These are phyloP conservation scores for Parazoanthus swiftii DNA, from an alignment of 92 coral and sea anemone species.

Conservation along the genomic window DNA sequence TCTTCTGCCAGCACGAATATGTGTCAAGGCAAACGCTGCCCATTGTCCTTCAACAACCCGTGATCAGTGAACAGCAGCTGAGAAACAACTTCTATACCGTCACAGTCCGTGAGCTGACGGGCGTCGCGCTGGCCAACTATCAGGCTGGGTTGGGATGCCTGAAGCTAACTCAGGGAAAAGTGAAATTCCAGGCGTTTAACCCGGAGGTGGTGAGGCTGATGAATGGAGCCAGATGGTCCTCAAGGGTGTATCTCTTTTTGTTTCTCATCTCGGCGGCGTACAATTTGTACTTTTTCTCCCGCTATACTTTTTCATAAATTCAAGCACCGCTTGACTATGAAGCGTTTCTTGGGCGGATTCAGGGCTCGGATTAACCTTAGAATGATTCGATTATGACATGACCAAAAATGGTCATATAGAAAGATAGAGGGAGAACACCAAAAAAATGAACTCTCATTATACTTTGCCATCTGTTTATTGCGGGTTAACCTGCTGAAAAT, in stretches of 20 bases:
- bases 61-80: constrained; percentile 48
- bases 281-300: too few relatives aligned
- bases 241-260: constrained; percentile 10
- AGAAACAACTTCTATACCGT: constrained; percentile 60
- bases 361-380: too few relatives aligned
- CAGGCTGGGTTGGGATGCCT: constrained; percentile 61
- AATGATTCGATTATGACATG: too few relatives aligned
- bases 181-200: constrained; percentile 78
- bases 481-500: too few relatives aligned
- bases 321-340: too few relatives aligned
- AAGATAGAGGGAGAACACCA: too few relatives aligned
- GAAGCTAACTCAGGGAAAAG: constrained; percentile 52
- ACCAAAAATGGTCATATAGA: too few relatives aligned
- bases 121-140: constrained; percentile 65
- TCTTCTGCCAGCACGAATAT: constrained; percentile 70
- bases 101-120: constrained; percentile 63
- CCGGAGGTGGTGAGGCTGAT: constrained; percentile 47
- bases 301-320: too few relatives aligned
- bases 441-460: too few relatives aligned
- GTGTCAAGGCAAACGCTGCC: constrained; percentile 59
- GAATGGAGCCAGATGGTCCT: constrained; percentile 48
- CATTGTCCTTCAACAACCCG: constrained; percentile 62
- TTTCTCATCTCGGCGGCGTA: too few relatives aligned
- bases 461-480: too few relatives aligned
- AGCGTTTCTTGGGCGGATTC: too few relatives aligned